These are phyloP conservation scores for Crocuta crocuta DNA, from an alignment of 2,113 vertebrate species.

Conservation along the genomic window DNA sequence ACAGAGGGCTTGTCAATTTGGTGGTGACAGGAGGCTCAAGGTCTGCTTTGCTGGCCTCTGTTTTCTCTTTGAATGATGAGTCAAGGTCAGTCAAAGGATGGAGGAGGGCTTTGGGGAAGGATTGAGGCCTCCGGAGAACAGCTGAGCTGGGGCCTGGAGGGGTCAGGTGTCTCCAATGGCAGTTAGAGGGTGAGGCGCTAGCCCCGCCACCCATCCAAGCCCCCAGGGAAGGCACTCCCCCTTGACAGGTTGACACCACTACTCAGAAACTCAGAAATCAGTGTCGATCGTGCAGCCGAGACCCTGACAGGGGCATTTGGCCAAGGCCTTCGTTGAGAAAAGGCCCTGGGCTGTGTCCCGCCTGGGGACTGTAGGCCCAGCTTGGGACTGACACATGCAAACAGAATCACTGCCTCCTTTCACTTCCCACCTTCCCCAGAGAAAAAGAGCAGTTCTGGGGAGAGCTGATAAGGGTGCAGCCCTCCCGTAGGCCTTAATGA, in stretches of 20 bases:
- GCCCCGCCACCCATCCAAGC: accelerated
- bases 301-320: not conserved
- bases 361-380: not conserved
- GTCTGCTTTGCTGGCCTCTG: not conserved
- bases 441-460: not conserved
- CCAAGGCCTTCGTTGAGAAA: not conserved
- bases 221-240: not conserved
- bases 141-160: not conserved
- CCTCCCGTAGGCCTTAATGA: not conserved
- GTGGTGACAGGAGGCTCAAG: not conserved
- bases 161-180: not conserved
- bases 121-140: not conserved
- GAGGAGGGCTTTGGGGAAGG: not conserved
- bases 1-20: not conserved
- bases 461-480: not conserved
- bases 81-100: not conserved
- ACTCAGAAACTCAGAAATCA: not conserved
- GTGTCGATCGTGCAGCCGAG: not conserved
- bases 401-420: not conserved
- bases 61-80: not conserved
- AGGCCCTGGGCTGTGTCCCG: not conserved
- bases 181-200: not conserved
- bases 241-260: not conserved
- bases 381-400: accelerated
- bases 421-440: not conserved